Percentiles rank a stretch among this genome's conserved stretches.
These are phyloP conservation scores for Emesis castigata DNA, from an alignment of 2,888 invertebrate genomes.

Conservation along the genomic window DNA sequence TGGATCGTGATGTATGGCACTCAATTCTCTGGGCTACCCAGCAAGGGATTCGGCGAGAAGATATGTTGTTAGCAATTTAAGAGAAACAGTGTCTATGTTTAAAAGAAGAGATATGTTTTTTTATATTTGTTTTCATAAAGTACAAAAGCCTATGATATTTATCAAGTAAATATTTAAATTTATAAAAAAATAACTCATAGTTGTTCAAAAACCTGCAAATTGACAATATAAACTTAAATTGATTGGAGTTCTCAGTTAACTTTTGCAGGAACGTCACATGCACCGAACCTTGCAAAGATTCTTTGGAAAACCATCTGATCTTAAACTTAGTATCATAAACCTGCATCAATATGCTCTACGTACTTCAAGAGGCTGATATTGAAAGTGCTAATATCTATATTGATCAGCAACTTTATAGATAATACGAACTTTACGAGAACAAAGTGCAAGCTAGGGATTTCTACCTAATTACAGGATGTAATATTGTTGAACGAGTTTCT, in stretches of 20 bases:
- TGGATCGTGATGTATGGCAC: no score
- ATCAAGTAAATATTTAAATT: no score
- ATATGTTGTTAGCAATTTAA: no score
- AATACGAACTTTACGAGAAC: constrained; percentile 69
- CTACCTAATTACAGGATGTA: background rate
- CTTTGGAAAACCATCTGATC: background rate
- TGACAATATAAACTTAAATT: background rate
- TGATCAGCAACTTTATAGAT: constrained; percentile 76
- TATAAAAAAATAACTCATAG: no score
- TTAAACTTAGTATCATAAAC: constrained; percentile 5
- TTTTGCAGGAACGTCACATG: background rate
- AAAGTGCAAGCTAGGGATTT: background rate
- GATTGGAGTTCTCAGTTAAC: background rate
- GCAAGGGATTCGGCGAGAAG: no score
- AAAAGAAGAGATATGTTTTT: no score
- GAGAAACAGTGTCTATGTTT: no score
- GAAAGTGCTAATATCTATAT: constrained; percentile 76
- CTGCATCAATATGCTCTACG: background rate
- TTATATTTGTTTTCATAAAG: no score
- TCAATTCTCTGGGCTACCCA: no score
- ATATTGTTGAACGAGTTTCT: background rate
- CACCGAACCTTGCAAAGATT: background rate
- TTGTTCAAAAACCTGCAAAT: background rate
- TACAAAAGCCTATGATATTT: no score
- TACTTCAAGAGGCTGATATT: constrained; percentile 44